phyloP scores from a whole-genome alignment of 2,797 vertebrate genomes.

The Euphonia xanthogaster region DNA sequence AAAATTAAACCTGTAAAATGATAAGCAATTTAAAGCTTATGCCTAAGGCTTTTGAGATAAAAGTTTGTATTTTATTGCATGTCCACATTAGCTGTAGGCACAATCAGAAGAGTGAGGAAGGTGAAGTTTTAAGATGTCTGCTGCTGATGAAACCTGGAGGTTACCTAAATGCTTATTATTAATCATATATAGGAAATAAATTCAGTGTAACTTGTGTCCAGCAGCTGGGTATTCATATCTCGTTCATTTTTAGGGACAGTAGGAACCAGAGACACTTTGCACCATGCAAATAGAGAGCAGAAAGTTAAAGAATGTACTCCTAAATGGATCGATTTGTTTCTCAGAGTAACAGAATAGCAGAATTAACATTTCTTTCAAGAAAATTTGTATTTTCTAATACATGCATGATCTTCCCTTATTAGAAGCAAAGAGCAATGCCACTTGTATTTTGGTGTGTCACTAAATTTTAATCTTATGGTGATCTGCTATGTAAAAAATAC shows the following conservation, averaged over 20 bases:
- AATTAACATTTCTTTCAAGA: background rate
- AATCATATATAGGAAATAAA: background rate
- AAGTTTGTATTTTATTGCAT: background rate
- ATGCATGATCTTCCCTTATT: background rate
- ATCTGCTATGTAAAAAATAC: background rate
- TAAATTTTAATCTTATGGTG: background rate
- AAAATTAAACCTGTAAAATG: background rate
- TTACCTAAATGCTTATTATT: background rate
- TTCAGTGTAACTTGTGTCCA: background rate
- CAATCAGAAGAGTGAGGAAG: background rate
- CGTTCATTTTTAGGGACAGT: background rate
- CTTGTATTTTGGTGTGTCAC: background rate
- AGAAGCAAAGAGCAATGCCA: background rate
- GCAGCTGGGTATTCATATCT: background rate
- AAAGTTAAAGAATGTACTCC: background rate
- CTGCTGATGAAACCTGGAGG: background rate
- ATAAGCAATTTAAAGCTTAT: slow-evolving; percentile 27
- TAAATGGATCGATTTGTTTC: background rate
- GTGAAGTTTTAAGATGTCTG: background rate
- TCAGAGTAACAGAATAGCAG: background rate
- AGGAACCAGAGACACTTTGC: background rate
- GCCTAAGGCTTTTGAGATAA: background rate
- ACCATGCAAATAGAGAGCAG: background rate
- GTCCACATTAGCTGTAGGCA: background rate
- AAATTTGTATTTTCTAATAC: background rate